Base-by-base conservation (phyloP, 2,888 invertebrate genomes). In the Timandra comae region DNA sequence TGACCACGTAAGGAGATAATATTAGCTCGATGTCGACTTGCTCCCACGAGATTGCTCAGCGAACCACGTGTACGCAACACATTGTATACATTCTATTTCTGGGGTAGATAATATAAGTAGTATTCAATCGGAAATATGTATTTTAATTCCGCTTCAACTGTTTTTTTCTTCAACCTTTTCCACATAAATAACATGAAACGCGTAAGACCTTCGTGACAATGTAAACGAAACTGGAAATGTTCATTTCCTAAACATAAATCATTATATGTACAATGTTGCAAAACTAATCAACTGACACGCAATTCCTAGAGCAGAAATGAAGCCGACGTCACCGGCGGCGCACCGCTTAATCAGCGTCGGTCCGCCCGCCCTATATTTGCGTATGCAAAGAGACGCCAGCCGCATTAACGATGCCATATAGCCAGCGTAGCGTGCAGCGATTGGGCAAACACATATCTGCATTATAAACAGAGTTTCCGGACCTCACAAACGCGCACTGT, bases 401-500 rank as follows among this genome's bases (percentile, higher is more conserved):
- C 82, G 64, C 81, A 86, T 86, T 85, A 85, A 80, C 84, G 80
- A 86, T 85, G 85, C 84, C 82, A 85, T 85, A 86, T 85, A 85
- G 78, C 78, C 82, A 79, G 76, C 81, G 77, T 77, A 82, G 77
- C 85, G 75, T 84, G 81, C 80, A 77, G 73, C 78, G 81, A 85
- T 84, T 84, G 82, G 79, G 84, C 85, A 84, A 84, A 85, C 85
- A 86, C 82, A 85, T 86, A 86, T 86, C 86, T 85, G 85, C 86
- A 86, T 86, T 86, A 86, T 86, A 86, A 86, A 86, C 86, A 86
- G 79, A 75, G 71, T 69, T 16, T 35, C 75, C 77, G 74, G 70
- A 72, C 67, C 46, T 75, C 76, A 80, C 86, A 84, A 85, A 82
- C 86, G 81, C 75, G 80, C 77, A 66, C 16, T 82, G 85, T 78